phyloP scores from a whole-genome alignment of 2,113 vertebrate genomes.

The Andinoacara biseriatus region DNA sequence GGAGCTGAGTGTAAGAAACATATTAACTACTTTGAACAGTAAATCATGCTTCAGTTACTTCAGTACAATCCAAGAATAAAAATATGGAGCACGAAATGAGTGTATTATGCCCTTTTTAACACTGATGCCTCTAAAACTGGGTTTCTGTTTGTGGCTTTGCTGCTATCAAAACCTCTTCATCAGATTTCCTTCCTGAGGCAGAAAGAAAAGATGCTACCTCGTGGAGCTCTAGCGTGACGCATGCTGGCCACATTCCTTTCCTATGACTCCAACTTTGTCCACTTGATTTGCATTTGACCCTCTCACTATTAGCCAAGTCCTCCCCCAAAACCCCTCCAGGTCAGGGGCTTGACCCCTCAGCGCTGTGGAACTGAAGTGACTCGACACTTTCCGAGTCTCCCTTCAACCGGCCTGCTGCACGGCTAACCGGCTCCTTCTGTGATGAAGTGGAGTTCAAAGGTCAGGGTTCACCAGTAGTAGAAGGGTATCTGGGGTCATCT shows the following conservation, averaged over 20 bases:
- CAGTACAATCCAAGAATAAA: neutral
- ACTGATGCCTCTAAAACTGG: neutral
- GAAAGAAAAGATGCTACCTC: slow-evolving; percentile 3
- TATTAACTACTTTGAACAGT: neutral
- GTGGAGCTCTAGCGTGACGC: slow-evolving; percentile 18
- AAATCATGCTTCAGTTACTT: neutral
- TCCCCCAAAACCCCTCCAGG: slow-evolving; percentile 43
- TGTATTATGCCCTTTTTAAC: neutral
- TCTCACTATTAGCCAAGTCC: slow-evolving; percentile 22
- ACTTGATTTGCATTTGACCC: slow-evolving; percentile 59
- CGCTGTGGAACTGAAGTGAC: slow-evolving; percentile 50
- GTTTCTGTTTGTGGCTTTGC: neutral
- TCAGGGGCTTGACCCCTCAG: slow-evolving; percentile 53
- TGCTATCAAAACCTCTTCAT: neutral
- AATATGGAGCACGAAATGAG: neutral
- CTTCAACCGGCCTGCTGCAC: slow-evolving; percentile 54
- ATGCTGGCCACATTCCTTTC: slow-evolving; percentile 50
- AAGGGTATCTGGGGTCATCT: slow-evolving; percentile 77
- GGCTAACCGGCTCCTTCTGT: slow-evolving; percentile 57
- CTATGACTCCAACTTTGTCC: slow-evolving; percentile 16
- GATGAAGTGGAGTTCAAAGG: slow-evolving; percentile 70
- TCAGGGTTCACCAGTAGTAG: slow-evolving; percentile 51
- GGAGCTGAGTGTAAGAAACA: neutral
- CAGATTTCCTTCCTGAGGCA: slow-evolving; percentile 3
- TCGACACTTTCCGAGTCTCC: slow-evolving; percentile 36